These are phyloP conservation scores for Bugula neritina DNA, from an alignment of 2,888 invertebrate species.

Conservation along the genomic window DNA sequence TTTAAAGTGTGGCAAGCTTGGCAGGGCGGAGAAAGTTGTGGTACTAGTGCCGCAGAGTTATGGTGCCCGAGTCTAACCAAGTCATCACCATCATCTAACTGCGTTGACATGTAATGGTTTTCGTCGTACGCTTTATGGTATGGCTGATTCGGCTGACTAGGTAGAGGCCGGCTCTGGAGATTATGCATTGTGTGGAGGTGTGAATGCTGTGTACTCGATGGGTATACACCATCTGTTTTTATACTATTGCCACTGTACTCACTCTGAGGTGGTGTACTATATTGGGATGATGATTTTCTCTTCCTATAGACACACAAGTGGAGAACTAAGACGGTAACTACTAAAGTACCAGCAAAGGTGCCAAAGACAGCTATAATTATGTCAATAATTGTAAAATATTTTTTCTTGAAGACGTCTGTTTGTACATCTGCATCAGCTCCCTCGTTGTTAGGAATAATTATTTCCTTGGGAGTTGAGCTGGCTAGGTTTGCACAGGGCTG, in stretches of 20 bases:
- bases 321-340: not conserved
- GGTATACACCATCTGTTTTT: not conserved
- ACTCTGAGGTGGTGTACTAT: constrained; percentile 13
- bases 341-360: constrained; percentile 17
- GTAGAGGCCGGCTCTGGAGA: constrained; percentile 7
- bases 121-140: constrained; percentile 24
- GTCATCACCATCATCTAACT: constrained; percentile 21
- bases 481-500: not conserved
- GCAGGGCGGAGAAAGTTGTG: not conserved
- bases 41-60: not conserved
- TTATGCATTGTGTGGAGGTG: not conserved
- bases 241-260: constrained; percentile 24
- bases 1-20: not conserved
- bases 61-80: constrained; percentile 12
- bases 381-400: constrained; percentile 25
- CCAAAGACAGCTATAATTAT: constrained; percentile 19
- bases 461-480: not conserved
- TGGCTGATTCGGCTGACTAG: constrained; percentile 1
- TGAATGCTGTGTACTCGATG: not conserved
- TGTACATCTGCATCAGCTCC: not conserved
- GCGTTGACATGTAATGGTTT: constrained; percentile 26
- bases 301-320: constrained; percentile 24
- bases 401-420: constrained; percentile 15
- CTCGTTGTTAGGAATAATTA: not conserved
- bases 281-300: constrained; percentile 3